Conservation (phyloP, 2,888 invertebrate genomes). For the Coleophora deauratella region DNA sequence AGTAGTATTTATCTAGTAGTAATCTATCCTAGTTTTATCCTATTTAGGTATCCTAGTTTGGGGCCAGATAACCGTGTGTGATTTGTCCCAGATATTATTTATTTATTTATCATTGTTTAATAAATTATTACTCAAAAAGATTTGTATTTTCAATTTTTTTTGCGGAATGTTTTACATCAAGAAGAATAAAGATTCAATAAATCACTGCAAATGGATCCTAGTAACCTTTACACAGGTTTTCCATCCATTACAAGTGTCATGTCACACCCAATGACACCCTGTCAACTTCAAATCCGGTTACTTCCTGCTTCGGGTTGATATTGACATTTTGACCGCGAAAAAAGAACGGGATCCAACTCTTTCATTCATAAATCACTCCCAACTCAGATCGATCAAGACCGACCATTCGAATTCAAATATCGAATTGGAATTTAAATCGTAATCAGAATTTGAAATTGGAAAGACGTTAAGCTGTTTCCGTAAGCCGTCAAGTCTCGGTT, state of each 20-base stretch:
- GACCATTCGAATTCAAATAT: constrained; percentile 2
- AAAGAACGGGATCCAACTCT: constrained; percentile 12
- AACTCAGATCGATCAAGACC: constrained; percentile 6
- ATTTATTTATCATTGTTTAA: too few species aligned
- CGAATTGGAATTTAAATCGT: constrained; percentile 4
- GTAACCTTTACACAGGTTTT: not conserved
- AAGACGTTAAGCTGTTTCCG: constrained; percentile 4
- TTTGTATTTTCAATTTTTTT: too few species aligned
- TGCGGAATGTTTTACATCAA: too few species aligned
- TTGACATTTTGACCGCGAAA: constrained; percentile 14
- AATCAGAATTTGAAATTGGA: constrained; percentile 19
- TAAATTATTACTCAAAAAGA: too few species aligned
- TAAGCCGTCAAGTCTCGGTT: not conserved
- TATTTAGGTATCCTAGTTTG: too few species aligned
- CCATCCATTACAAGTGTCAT: constrained; percentile 3
- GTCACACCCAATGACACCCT: constrained; percentile 4
- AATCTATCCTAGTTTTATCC: too few species aligned
- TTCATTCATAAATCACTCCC: constrained; percentile 16
- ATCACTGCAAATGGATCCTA: too few species aligned
- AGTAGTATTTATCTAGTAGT: too few species aligned
- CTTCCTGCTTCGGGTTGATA: constrained; percentile 7
- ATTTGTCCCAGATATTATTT: too few species aligned
- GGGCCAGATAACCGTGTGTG: too few species aligned
- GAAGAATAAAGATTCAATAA: too few species aligned
- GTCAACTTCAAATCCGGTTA: constrained; percentile 6